Evolutionary conservation across 2,113 vertebrate species (phyloP).

Genomic region (Phrynocephalus versicolor): DNA sequence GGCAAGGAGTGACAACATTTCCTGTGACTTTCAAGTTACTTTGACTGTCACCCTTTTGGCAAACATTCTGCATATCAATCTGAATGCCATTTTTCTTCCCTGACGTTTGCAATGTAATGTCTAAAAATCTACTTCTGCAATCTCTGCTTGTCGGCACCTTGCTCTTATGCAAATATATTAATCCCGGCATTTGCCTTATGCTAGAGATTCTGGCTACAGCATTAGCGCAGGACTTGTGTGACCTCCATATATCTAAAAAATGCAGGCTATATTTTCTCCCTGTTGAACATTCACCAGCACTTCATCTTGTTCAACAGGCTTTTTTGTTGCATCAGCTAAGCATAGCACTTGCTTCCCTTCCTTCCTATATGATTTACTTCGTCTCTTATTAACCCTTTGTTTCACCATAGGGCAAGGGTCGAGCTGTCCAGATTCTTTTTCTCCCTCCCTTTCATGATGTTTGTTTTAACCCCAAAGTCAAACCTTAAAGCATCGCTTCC

Average conservation of each 20-base stretch:
- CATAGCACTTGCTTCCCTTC: neutral
- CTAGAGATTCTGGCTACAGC: conserved; percentile 37
- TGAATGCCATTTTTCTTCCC: conserved; percentile 65
- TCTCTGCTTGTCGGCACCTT: conserved; percentile 57
- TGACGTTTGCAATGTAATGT: conserved; percentile 62
- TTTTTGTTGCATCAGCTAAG: conserved; percentile 44
- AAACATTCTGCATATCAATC: conserved; percentile 73
- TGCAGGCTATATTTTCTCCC: conserved; percentile 14
- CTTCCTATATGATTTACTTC: conserved; percentile 3
- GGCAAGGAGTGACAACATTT: conserved; percentile 73
- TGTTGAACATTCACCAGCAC: conserved; percentile 15
- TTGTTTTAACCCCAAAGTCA: neutral
- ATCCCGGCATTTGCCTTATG: neutral
- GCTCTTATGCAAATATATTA: conserved; percentile 64
- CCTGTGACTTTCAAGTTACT: conserved; percentile 79
- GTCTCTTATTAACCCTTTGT: conserved; percentile 30
- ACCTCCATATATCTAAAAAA: conserved; percentile 27
- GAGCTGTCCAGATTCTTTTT: neutral
- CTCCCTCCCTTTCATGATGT: neutral
- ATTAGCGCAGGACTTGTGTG: conserved; percentile 1
- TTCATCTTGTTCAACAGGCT: neutral
- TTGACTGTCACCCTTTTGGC: conserved; percentile 69
- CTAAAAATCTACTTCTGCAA: conserved; percentile 69
- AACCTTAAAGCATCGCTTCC: neutral
- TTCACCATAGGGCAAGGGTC: neutral